Evolutionary conservation across 2,888 invertebrate genomes (phyloP), one percentile per base, ranked within the genome.

Genomic region (Nemotelus nigrinus): DNA sequence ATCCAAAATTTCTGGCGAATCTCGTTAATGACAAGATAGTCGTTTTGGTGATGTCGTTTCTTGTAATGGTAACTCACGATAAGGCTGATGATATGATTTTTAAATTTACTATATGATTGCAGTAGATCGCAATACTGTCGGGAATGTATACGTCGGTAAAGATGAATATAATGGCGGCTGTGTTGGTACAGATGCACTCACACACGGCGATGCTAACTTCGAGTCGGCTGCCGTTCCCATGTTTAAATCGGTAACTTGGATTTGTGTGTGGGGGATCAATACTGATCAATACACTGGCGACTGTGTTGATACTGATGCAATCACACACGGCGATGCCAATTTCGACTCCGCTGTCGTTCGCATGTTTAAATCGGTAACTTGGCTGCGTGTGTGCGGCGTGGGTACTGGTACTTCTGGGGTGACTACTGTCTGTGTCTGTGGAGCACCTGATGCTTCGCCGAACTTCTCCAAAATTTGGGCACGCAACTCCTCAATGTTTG

Each of bases 1-100:
- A 65, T 78, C 76, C n/a, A 72, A n/a, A 7, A 78, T 39, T 60
- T 77, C 63, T 65, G 65, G 76, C 79, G 79, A 55, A 82, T 44
- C 70, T 78, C 60, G 7, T n/a, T 63, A 3, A 80, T 77, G 7
- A 41, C 79, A 64, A 44, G 63, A 53, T 80, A 79, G 60, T 80
- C 78, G 50, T 80, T 79, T 39, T 81, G 80, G 6, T 78, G 77
- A 25, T 72, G 65, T 7, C 53, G 55, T 41, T 43, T 57, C 74
- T 76, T 67, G 77, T 81, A 77, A 6, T 10, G 44, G 25, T 67
- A 8, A 39, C 63, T 45, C 7, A 76, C 76, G 55, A 76, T 53
- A 39, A 79, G 48, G 7, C 53, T 3, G 5, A 67, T 79, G 3
- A 78, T 41, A 5, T 50, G 3, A 55, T 78, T 70, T 39, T 71